phyloP scores from a whole-genome alignment of 2,797 vertebrate genomes.

The Valencia hispanica region DNA sequence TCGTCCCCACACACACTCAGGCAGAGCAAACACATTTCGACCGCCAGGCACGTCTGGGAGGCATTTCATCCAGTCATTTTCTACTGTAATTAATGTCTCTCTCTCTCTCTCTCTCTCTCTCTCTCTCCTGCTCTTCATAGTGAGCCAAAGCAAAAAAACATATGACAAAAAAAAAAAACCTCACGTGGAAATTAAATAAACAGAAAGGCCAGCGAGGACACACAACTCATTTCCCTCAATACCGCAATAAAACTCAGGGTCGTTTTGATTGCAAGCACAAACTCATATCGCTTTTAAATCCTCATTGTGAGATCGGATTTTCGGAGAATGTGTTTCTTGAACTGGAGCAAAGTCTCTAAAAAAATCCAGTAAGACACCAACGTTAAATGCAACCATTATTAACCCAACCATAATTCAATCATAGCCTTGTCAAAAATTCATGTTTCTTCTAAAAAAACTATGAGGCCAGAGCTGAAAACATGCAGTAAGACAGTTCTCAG shows the following conservation, averaged over 20 bases:
- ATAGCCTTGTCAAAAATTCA: neutral
- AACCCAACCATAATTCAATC: slow-evolving; percentile 8
- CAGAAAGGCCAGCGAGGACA: slow-evolving; percentile 65
- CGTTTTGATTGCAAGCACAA: slow-evolving; percentile 70
- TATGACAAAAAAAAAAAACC: slow-evolving; percentile 18
- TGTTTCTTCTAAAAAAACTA: slow-evolving; percentile 11
- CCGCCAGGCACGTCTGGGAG: slow-evolving; percentile 50
- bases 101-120: slow-evolving; percentile 33
- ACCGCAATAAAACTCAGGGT: slow-evolving; percentile 66
- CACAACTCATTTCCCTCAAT: slow-evolving; percentile 75
- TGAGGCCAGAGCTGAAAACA: neutral
- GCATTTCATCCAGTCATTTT: slow-evolving; percentile 63
- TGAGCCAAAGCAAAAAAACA: slow-evolving; percentile 47
- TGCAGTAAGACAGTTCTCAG: slow-evolving; percentile 34
- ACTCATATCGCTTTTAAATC: slow-evolving; percentile 54
- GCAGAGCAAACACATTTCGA: slow-evolving; percentile 66
- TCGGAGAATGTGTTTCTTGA: slow-evolving; percentile 52
- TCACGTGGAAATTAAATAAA: slow-evolving; percentile 73
- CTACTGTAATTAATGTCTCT: slow-evolving; percentile 62
- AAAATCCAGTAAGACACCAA: neutral
- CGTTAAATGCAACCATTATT: slow-evolving; percentile 33
- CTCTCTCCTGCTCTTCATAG: slow-evolving; percentile 12
- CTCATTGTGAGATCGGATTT: slow-evolving; percentile 57
- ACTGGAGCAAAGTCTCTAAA: slow-evolving; percentile 26
- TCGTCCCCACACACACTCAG: slow-evolving; percentile 62